Evolutionary conservation across 2,113 vertebrate genomes (phyloP), one percentile per base, ranked within the genome.

Genomic region (Irena cyanogastra): DNA sequence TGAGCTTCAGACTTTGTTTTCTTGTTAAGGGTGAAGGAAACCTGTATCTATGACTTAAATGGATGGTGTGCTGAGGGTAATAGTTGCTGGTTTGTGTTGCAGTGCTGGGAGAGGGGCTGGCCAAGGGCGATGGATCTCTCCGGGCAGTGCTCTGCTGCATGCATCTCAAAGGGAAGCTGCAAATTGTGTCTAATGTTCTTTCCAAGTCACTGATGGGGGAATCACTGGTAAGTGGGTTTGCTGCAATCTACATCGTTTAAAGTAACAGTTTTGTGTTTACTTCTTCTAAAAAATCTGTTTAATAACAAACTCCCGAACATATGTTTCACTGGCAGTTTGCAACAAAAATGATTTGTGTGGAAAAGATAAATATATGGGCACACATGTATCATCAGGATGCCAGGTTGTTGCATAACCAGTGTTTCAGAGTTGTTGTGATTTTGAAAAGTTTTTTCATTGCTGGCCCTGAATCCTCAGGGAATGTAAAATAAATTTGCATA

Each of bases 151-250:
- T 99, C 89, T 98, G 98, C 97, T 98, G 98, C 96, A 98, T 99
- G 99, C 98, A 99, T 96, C 97, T 99, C 98, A 99, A 99, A 94
- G 99, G 99, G 82, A 99, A 99, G 97, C 98, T 99, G 92, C 99
- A 99, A 95, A 98, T 98, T 96, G 99, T 99, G 70, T 98, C 98
- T 95, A 98, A 88, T 97, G 98, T 99, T 97, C 99, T 99, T 92
- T 99, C 99, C 95, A 99, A 99, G 98, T 99, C 99, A 85, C 98
- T 99, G 97, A 98, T 99, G 86, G 99, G 99, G 97, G 99, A 99
- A 97, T 99, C 98, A 97, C 97, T 99, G 99, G 99, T 99, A 99
- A 85, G 98, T 97, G 85, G 81, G 60, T 89, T 83, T 95, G 49
- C 54, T 90, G n/a, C 56, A 49, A 44, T 90, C 64, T 82, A 15